Conservation (phyloP, 2,113 vertebrate species). For the Macaca fascicularis region DNA sequence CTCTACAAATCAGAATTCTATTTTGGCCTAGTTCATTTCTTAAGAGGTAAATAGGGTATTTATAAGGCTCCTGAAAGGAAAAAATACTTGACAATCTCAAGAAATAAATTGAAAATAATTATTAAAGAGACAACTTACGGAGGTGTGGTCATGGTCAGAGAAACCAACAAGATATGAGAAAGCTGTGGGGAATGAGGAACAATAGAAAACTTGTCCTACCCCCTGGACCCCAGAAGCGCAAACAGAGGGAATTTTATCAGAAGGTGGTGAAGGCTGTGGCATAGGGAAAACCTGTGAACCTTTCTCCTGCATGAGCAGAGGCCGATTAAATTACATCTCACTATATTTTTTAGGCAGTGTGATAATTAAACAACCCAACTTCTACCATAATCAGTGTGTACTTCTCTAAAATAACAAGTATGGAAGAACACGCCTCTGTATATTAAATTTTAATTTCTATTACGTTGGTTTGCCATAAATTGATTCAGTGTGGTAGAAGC, state of each 20-base stretch:
- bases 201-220: no score
- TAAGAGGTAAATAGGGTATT: background rate
- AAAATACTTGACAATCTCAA: background rate
- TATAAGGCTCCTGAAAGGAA: background rate
- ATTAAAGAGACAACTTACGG: background rate
- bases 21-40: background rate
- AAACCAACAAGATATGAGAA: background rate
- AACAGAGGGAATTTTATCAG: background rate
- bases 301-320: rapidly evolving
- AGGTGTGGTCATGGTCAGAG: background rate
- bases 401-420: background rate
- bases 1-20: background rate
- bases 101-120: background rate
- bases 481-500: background rate
- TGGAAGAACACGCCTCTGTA: background rate
- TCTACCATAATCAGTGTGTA: background rate
- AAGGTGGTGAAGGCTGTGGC: background rate
- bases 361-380: background rate
- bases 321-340: background rate
- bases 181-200: background rate
- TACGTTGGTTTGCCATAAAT: background rate
- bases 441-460: slow-evolving; percentile 1
- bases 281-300: background rate
- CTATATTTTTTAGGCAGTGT: background rate
- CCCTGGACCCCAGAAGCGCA: background rate